These are phyloP conservation scores for Oxygymnocypris stewartii DNA, from an alignment of 2,113 vertebrate genomes.

Conservation along the genomic window DNA sequence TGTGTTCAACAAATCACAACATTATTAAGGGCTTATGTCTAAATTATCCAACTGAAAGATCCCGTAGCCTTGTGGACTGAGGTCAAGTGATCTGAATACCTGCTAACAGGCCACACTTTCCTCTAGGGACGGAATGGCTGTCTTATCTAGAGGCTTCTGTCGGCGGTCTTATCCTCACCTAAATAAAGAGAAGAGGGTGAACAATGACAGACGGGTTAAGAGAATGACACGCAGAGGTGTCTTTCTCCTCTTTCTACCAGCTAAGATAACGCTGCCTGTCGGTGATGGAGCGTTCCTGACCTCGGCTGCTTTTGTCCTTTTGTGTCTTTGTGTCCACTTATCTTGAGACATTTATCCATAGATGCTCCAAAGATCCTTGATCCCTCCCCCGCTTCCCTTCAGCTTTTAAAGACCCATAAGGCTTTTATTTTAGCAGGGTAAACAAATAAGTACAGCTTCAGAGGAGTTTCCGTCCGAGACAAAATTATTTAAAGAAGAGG, in stretches of 20 bases:
- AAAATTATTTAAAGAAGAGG: slow-evolving; percentile 46
- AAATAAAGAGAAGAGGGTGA: slow-evolving; percentile 43
- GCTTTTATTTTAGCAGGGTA: slow-evolving; percentile 58
- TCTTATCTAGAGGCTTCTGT: slow-evolving; percentile 57
- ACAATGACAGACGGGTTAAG: slow-evolving; percentile 56
- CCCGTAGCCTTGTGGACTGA: slow-evolving; percentile 42
- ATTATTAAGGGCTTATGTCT: slow-evolving; percentile 48
- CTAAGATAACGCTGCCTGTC: slow-evolving; percentile 57
- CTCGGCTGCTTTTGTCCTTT: slow-evolving; percentile 56
- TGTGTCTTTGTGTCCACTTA: slow-evolving; percentile 64
- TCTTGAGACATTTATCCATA: slow-evolving; percentile 60
- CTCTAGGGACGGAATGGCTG: slow-evolving; percentile 52
- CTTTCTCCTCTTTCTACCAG: slow-evolving; percentile 55
- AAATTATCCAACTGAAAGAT: slow-evolving; percentile 59
- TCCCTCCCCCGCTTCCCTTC: slow-evolving; percentile 51
- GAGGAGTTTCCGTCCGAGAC: slow-evolving; percentile 43
- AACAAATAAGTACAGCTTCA: slow-evolving; percentile 59
- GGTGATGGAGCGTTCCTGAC: slow-evolving; percentile 59
- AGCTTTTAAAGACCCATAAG: slow-evolving; percentile 57
- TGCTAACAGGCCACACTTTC: slow-evolving; percentile 60
- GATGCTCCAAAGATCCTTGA: slow-evolving; percentile 53
- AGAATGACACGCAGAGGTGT: slow-evolving; percentile 58
- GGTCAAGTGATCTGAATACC: slow-evolving; percentile 60
- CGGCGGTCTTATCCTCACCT: slow-evolving; percentile 54
- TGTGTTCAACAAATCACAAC: slow-evolving; percentile 47